These are phyloP conservation scores for Strigamia maritima DNA, from an alignment of 2,888 invertebrate species.

Conservation along the genomic window DNA sequence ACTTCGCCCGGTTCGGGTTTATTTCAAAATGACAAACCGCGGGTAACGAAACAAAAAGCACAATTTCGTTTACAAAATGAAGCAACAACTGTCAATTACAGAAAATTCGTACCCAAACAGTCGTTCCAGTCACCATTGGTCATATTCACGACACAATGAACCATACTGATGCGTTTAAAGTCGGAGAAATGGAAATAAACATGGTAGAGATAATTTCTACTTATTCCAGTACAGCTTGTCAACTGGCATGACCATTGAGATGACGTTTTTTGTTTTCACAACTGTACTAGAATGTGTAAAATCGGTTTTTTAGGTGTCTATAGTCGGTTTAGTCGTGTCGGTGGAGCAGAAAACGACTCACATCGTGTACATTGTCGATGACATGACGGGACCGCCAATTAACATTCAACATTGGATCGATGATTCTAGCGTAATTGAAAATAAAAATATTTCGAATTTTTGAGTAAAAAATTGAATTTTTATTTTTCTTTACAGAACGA, in stretches of 20 bases:
- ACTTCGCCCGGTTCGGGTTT: not conserved
- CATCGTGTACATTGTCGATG: slow-evolving; percentile 49
- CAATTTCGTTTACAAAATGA: not conserved
- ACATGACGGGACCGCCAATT: slow-evolving; percentile 50
- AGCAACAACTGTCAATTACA: not conserved
- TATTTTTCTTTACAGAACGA: not conserved
- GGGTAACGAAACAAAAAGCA: not conserved
- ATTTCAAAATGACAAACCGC: not conserved
- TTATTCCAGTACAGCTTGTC: no score
- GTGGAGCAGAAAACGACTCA: slow-evolving; percentile 41
- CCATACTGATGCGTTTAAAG: slow-evolving; percentile 53
- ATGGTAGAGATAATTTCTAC: no score
- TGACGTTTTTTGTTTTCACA: no score
- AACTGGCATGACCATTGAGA: no score
- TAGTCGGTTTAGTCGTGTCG: slow-evolving; percentile 15
- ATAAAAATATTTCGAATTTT: not conserved
- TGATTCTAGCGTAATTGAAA: slow-evolving; percentile 27
- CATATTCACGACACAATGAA: slow-evolving; percentile 57
- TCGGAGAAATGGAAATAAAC: slow-evolving; percentile 57
- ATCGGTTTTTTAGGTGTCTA: slow-evolving; percentile 43
- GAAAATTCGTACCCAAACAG: slow-evolving; percentile 46
- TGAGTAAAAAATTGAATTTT: not conserved
- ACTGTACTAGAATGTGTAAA: not conserved
- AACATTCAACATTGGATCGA: slow-evolving; percentile 52
- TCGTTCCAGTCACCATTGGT: slow-evolving; percentile 58